Percentiles rank a stretch among this genome's conserved stretches.
Conservation (phyloP, 2,888 invertebrate species). For the Phlogophora meticulosa region DNA sequence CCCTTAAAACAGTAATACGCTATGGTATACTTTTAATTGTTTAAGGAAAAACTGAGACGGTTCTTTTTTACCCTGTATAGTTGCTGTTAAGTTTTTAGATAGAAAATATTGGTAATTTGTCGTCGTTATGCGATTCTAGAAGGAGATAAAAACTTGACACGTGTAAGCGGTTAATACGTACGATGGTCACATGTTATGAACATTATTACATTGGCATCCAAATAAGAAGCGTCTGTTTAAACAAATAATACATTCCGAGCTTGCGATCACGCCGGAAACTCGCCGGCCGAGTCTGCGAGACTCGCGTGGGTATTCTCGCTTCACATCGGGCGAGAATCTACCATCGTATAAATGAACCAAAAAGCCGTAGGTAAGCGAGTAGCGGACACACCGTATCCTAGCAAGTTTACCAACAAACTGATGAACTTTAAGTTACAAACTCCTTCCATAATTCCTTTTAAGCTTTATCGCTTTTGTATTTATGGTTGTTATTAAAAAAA, state of each 20-base stretch:
- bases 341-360: slow-evolving; percentile 42
- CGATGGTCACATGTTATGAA: background rate
- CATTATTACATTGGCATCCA: no score
- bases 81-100: no score
- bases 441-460: slow-evolving; percentile 85
- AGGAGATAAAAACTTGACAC: background rate
- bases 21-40: no score
- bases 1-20: no score
- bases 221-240: no score
- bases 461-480: slow-evolving; percentile 71
- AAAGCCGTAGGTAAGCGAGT: slow-evolving; percentile 72
- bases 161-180: no score
- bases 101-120: no score
- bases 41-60: no score
- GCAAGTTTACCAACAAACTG: slow-evolving; percentile 80
- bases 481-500: slow-evolving; percentile 54
- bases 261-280: no score
- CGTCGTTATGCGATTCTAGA: background rate
- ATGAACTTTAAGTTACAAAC: slow-evolving; percentile 81
- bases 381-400: slow-evolving; percentile 67
- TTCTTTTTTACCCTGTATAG: no score
- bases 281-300: background rate
- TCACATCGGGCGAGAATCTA: background rate
- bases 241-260: no score
- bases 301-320: background rate